Evolutionary conservation across 2,888 invertebrate genomes (phyloP), one percentile per base, ranked within the genome.

Genomic region (Petrolisthes manimaculis): DNA sequence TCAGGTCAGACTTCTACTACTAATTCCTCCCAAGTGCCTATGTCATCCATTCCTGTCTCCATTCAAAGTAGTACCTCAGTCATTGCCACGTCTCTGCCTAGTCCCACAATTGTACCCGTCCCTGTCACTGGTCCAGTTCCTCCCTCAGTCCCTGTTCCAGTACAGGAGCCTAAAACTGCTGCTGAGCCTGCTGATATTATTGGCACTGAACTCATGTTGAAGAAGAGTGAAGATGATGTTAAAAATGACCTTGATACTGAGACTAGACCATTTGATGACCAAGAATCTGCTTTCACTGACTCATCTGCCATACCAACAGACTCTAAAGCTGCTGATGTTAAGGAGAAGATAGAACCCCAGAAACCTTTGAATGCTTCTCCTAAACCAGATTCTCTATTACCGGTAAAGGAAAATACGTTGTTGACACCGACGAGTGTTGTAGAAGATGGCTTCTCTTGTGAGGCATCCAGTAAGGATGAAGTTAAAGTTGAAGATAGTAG

Each of bases 181-280:
- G 80, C 84, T 37, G 87, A 88, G 24, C 87, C 87, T 69, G 78
- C 83, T 55, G 87, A 88, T 24, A 84, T 88, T 67, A 83, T 71
- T 56, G 83, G 83, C 55, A 84, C 84, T 51, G 81, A 88, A 69
- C 81, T 81, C 21, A 54, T 74, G 24, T 21, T 84, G 75, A 75
- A 74, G 37, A 84, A 88, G 67, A 75, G 61, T n/a, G 81, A 84
- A 61, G 86, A 88, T 74, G 84, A 79, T 51, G 79, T 51, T 24
- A 69, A 78, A 54, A 56, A 54, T 75, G 83, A 84, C 51, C 14
- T 24, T 24, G 74, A 71, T 77, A 83, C 75, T 24, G 54, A 21
- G n/a, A 37, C 71, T 5, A 69, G 79, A 24, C 69, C 79, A 53
- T 85, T 79, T 37, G 67, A n/a, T 61, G 53, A 21, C 37, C 18